These are phyloP conservation scores for Epizoanthus scotinus DNA, from an alignment of 92 coral and sea anemone genomes.

Conservation along the genomic window DNA sequence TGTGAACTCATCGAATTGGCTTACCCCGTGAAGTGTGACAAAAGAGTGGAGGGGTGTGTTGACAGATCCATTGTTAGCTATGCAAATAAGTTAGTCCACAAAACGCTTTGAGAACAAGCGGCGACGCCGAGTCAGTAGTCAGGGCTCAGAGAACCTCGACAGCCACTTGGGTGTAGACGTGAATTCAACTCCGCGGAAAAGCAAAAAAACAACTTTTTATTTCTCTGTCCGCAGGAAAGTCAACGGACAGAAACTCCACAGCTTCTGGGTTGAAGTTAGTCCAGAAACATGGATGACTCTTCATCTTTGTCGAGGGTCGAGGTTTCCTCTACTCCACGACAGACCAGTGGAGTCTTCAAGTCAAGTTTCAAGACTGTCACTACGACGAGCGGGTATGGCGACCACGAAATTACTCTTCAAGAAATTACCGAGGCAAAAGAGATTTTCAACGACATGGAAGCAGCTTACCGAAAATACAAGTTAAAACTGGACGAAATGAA, in stretches of 20 bases:
- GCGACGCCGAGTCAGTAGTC: constrained; percentile 35
- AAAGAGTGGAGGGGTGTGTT: constrained; percentile 33
- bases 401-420: constrained; percentile 80
- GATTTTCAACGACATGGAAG: constrained; percentile 91
- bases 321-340: constrained; percentile 6
- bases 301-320: constrained; percentile 19
- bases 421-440: constrained; percentile 95
- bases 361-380: constrained; percentile 59
- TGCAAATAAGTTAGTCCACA: constrained; percentile 30
- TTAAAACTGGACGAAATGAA: constrained; percentile 81
- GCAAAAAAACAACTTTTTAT: not conserved
- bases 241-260: not conserved
- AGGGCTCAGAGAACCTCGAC: constrained; percentile 24
- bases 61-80: constrained; percentile 31
- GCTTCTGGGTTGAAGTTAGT: constrained; percentile 8
- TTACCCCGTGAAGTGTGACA: constrained; percentile 37
- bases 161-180: constrained; percentile 1
- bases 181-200: not conserved
- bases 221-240: constrained; percentile 23
- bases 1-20: constrained; percentile 43
- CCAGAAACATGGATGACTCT: constrained; percentile 37
- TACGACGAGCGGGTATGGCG: constrained; percentile 41
- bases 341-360: constrained; percentile 12
- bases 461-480: constrained; percentile 82
- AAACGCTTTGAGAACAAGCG: constrained; percentile 16